Conservation (phyloP, 1,140 invertebrate genomes). For the Hesperophylax magnus region DNA sequence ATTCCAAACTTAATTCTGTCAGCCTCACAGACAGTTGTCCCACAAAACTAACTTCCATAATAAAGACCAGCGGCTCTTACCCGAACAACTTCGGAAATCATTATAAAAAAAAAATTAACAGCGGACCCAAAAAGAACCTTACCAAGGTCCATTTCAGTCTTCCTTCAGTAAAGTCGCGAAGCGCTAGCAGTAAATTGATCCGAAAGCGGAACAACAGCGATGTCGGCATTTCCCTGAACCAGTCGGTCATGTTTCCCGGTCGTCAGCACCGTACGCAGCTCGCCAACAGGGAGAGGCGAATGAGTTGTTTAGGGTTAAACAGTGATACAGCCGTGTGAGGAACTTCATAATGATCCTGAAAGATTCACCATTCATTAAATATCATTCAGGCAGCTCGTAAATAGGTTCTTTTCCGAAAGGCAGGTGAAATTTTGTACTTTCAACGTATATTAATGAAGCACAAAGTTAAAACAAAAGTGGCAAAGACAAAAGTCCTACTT, state of each 20-base stretch:
- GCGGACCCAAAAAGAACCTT: not conserved
- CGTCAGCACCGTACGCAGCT: not conserved
- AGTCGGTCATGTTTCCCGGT: not conserved
- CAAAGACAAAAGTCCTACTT: too few relatives aligned
- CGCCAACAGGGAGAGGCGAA: not conserved
- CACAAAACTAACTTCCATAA: conserved; percentile 10
- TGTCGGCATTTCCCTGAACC: not conserved
- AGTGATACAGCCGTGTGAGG: not conserved
- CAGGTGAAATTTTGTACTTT: too few relatives aligned
- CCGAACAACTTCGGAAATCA: not conserved
- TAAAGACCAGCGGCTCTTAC: conserved; percentile 11
- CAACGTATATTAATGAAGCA: too few relatives aligned
- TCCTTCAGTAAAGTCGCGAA: not conserved
- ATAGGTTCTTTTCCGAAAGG: too few relatives aligned
- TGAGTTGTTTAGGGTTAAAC: not conserved
- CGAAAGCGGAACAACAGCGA: not conserved
- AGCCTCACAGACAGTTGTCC: conserved; percentile 13
- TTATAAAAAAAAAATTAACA: not conserved
- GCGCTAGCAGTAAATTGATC: not conserved
- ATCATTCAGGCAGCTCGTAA: too few relatives aligned
- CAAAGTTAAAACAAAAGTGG: too few relatives aligned
- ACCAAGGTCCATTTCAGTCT: conserved; percentile 25
- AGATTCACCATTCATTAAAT: too few relatives aligned
- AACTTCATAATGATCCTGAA: too few relatives aligned
- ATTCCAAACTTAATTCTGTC: conserved; percentile 7